These are phyloP conservation scores for Alloscopus bannaensis DNA, from an alignment of 2,888 invertebrate genomes.

Conservation along the genomic window DNA sequence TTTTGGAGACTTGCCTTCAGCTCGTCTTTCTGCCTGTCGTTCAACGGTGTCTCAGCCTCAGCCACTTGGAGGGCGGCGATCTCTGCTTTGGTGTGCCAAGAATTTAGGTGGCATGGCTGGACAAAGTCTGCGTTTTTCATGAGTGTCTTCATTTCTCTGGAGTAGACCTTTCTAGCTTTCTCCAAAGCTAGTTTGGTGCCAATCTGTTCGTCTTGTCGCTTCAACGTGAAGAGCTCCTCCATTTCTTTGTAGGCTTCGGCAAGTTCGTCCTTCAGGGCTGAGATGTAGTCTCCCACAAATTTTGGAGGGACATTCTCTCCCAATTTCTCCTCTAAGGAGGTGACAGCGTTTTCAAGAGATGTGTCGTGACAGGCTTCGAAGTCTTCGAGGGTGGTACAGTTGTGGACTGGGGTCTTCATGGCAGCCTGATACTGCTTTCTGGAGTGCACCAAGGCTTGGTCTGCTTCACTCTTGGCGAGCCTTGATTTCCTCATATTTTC, in stretches of 20 bases:
- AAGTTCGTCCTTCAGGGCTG: not conserved
- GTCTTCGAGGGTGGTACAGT: not conserved
- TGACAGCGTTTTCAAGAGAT: not conserved
- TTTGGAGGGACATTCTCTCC: too few species aligned
- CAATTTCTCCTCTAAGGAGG: slow-evolving; percentile 26
- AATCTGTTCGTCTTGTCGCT: slow-evolving; percentile 8
- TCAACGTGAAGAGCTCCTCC: slow-evolving; percentile 20
- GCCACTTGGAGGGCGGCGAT: slow-evolving; percentile 5
- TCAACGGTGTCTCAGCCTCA: slow-evolving; percentile 11
- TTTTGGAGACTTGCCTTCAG: slow-evolving; percentile 9
- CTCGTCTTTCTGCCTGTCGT: slow-evolving; percentile 31
- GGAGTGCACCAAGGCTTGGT: too few species aligned
- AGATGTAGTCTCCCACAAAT: slow-evolving; percentile 26
- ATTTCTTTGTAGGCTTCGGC: slow-evolving; percentile 3
- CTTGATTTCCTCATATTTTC: too few species aligned
- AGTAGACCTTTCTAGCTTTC: slow-evolving; percentile 40
- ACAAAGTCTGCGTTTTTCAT: slow-evolving; percentile 49
- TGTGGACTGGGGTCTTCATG: too few species aligned
- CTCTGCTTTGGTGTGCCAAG: slow-evolving; percentile 15
- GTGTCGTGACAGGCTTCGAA: slow-evolving; percentile 8
- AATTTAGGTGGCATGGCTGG: slow-evolving; percentile 33
- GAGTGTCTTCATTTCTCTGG: slow-evolving; percentile 58
- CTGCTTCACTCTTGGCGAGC: too few species aligned
- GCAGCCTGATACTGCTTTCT: too few species aligned
- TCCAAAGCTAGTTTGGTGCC: slow-evolving; percentile 26